Evolutionary conservation across 2,797 vertebrate species (phyloP), one percentile per base, ranked within the genome.

Genomic region (Parotocinclus haroldoi): DNA sequence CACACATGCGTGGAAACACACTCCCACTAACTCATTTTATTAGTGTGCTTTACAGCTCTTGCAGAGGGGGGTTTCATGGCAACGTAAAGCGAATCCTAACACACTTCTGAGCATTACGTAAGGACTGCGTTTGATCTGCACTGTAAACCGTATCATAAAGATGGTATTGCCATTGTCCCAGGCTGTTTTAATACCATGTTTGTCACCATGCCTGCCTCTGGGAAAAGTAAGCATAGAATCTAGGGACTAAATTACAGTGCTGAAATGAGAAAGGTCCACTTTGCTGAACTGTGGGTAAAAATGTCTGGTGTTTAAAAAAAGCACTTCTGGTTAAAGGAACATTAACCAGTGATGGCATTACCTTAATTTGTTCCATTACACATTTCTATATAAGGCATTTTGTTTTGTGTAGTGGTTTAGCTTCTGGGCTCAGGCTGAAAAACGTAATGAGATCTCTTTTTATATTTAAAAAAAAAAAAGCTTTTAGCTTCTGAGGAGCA

Each of bases 121-220:
- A 66, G 38, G n/a, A n/a, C 16, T 58, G 13, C 17, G 48, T 63
- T 57, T 69, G 68, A 75, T 75, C 72, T 58, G 51, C 16, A 46
- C 69, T 81, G 83, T 76, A 79, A 72, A 72, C 63, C 49, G 14
- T 72, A 72, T 66, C 63, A 66, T 72, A 72, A 61, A 72, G 51
- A 66, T 56, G 57, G 57, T 51, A 39, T 55, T 44, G 63, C 40
- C 63, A 55, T 66, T 57, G 69, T 61, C 69, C 36, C 62, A 45
- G 10, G 18, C 42, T 1, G 49, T 55, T 71, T 71, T 70, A 70
- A 66, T 42, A 50, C 27, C 37, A 42, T 66, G 62, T 71, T 71
- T 71, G 57, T 61, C 56, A 59, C 48, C 57, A 37, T 49, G 48
- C 17, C 27, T n/a, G 46, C 56, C 27, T 40, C 42, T 48, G 36